Evolutionary conservation across 2,797 vertebrate species (phyloP).

Genomic region (Lacerta agilis): DNA sequence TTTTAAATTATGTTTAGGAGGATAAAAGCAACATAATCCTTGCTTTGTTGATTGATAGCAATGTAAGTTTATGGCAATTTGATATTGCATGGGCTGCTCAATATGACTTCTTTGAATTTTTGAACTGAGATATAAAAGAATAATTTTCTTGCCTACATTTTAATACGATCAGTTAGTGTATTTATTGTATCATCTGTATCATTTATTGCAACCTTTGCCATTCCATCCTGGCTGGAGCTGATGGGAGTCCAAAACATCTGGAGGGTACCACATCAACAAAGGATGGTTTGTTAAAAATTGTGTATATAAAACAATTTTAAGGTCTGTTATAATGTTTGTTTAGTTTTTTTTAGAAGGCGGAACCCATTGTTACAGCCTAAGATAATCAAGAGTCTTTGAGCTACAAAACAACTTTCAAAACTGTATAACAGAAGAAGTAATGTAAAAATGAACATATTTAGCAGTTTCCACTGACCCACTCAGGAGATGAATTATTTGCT

Average conservation of each 20-base stretch:
- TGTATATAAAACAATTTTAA: slow-evolving; percentile 15
- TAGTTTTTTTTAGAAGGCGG: slow-evolving; percentile 25
- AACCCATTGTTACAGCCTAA: neutral
- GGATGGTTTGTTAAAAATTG: no score
- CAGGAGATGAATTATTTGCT: slow-evolving; percentile 18
- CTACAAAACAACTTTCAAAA: neutral
- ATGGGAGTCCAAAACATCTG: no score
- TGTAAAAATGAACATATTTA: neutral
- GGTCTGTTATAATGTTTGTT: slow-evolving; percentile 58
- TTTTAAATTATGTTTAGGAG: neutral
- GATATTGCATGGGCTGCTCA: neutral
- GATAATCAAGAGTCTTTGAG: neutral
- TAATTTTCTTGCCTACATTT: slow-evolving; percentile 20
- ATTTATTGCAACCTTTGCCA: slow-evolving; percentile 61
- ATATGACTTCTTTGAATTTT: neutral
- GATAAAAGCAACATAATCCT: neutral
- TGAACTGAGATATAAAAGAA: neutral
- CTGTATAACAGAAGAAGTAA: neutral
- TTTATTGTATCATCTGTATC: slow-evolving; percentile 28
- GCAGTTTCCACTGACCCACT: neutral
- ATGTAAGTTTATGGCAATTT: neutral
- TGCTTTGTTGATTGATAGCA: neutral
- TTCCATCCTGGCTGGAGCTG: neutral
- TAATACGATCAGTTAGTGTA: slow-evolving; percentile 10
- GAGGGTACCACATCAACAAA: neutral